phyloP scores from a whole-genome alignment of 2,888 invertebrate species.

The Meteorus colon region DNA sequence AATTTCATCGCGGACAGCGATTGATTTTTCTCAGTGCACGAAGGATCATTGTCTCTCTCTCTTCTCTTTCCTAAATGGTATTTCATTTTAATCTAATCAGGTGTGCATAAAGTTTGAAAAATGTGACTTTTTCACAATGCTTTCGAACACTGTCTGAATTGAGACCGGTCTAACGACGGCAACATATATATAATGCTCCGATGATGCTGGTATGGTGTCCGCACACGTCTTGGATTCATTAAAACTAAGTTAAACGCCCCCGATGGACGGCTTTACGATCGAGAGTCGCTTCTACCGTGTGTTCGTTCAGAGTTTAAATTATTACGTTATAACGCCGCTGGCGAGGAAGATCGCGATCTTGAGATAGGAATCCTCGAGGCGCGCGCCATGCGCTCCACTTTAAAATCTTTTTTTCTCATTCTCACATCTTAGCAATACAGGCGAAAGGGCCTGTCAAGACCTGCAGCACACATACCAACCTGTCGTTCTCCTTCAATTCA shows the following conservation, averaged over 20 bases:
- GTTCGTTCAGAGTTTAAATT: slow-evolving; percentile 56
- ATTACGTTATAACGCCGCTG: slow-evolving; percentile 60
- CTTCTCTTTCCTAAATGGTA: neutral
- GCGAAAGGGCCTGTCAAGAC: slow-evolving; percentile 30
- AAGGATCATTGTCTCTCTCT: too few species aligned
- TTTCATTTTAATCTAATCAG: neutral
- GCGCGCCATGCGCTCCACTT: slow-evolving; percentile 35
- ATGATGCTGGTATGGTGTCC: slow-evolving; percentile 35
- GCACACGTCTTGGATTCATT: slow-evolving; percentile 61
- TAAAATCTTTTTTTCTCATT: neutral
- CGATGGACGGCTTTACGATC: slow-evolving; percentile 59
- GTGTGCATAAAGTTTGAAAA: neutral
- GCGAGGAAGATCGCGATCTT: slow-evolving; percentile 50
- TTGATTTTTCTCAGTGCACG: too few species aligned
- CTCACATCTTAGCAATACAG: neutral
- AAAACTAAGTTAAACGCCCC: slow-evolving; percentile 62
- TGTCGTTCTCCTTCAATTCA: slow-evolving; percentile 38
- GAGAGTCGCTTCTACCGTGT: slow-evolving; percentile 49
- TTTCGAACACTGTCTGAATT: neutral
- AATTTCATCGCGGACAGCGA: too few species aligned
- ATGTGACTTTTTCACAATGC: neutral
- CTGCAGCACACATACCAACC: slow-evolving; percentile 34
- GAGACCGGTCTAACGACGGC: neutral
- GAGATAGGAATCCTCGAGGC: slow-evolving; percentile 50
- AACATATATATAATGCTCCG: neutral